Percentiles rank a stretch among this genome's conserved stretches.
Evolutionary conservation across 2,113 vertebrate genomes (phyloP).

Genomic region (Symphodus melops): DNA sequence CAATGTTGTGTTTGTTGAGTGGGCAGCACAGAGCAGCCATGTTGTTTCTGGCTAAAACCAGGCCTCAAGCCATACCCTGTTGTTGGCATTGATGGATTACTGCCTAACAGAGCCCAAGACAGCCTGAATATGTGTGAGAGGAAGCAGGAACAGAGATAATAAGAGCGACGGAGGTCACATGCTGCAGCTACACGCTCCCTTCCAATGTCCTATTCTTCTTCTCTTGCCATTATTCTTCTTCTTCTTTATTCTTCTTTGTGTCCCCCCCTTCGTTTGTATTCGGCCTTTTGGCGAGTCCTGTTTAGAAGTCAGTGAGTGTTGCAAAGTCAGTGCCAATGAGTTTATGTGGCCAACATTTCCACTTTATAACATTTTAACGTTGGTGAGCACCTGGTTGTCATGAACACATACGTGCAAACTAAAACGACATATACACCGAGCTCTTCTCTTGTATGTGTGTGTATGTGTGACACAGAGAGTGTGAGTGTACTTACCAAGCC

Average conservation of each 20-base stretch:
- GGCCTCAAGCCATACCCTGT: conserved; percentile 55
- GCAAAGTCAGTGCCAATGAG: conserved; percentile 49
- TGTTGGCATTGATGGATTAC: conserved; percentile 67
- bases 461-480: conserved; percentile 23
- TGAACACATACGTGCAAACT: conserved; percentile 41
- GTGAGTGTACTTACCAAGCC: conserved; percentile 52
- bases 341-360: conserved; percentile 59
- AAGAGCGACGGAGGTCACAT: conserved; percentile 36
- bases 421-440: conserved; percentile 38
- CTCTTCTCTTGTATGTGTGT: conserved; percentile 23
- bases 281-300: conserved; percentile 41
- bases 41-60: conserved; percentile 70
- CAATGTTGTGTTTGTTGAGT: conserved; percentile 59
- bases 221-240: conserved; percentile 3
- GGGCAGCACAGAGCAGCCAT: conserved; percentile 60
- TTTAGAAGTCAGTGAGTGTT: conserved; percentile 27
- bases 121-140: conserved; percentile 51
- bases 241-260: conserved; percentile 3
- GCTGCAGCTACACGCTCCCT: conserved; percentile 25
- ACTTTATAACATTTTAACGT: conserved; percentile 44
- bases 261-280: conserved; percentile 29
- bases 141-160: conserved; percentile 56
- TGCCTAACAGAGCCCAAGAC: conserved; percentile 47
- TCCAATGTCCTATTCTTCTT: conserved; percentile 18
- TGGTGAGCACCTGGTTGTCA: conserved; percentile 68